Conservation (phyloP, 2,888 invertebrate species). For the Camponotus fellah region DNA sequence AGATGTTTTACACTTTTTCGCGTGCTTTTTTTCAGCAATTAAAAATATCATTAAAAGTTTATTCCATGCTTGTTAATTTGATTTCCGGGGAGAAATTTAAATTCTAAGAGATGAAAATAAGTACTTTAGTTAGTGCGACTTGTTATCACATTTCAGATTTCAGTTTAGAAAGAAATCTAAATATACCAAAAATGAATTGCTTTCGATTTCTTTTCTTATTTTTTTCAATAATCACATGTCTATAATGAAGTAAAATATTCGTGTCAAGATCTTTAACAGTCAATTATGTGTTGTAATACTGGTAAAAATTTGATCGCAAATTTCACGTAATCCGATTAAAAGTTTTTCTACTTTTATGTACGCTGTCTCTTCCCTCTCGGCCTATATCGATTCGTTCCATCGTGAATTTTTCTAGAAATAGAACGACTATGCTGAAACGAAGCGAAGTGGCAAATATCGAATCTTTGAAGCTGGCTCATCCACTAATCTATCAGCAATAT, state of each 20-base stretch:
- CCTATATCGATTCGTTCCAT: conserved; percentile 34
- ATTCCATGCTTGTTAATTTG: conserved; percentile 24
- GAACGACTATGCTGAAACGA: conserved; percentile 27
- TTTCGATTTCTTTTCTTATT: background rate
- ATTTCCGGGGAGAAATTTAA: background rate
- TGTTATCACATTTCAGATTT: background rate
- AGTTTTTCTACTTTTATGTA: conserved; percentile 36
- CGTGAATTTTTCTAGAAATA: conserved; percentile 37
- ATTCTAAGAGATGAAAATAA: background rate
- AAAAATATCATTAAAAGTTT: conserved; percentile 12
- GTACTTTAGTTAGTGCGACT: conserved; percentile 5
- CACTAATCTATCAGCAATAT: conserved; percentile 23
- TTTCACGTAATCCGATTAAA: conserved; percentile 47
- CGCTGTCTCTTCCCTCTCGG: background rate
- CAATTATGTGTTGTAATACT: background rate
- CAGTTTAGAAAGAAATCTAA: background rate
- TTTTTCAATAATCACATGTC: background rate
- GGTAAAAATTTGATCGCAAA: conserved; percentile 43
- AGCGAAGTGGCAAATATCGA: conserved; percentile 39
- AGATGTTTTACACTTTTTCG: background rate
- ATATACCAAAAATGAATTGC: background rate
- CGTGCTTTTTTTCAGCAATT: background rate
- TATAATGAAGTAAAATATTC: background rate
- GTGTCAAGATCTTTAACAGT: background rate
- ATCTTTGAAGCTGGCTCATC: conserved; percentile 17